These are phyloP conservation scores for Rutilus rutilus DNA, from an alignment of 2,113 vertebrate species.

Conservation along the genomic window DNA sequence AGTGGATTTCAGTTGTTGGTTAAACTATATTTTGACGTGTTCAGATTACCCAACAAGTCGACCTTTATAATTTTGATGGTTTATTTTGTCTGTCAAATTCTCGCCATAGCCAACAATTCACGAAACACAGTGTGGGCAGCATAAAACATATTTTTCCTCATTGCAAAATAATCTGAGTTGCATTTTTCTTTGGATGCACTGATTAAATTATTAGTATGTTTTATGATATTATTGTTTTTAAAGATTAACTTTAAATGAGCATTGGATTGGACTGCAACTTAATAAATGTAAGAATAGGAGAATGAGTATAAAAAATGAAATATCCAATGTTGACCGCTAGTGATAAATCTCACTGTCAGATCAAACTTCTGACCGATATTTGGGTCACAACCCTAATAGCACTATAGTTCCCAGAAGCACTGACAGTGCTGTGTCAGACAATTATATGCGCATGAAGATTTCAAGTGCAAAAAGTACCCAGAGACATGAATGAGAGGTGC, in stretches of 20 bases:
- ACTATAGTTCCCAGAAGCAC: not conserved
- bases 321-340: not conserved
- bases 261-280: not conserved
- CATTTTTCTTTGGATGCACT: not conserved
- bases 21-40: not conserved
- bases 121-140: not conserved
- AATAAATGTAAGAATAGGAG: not conserved
- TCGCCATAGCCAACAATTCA: not conserved
- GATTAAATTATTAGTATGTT: not conserved
- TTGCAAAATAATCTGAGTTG: not conserved
- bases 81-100: not conserved
- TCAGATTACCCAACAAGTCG: too few relatives aligned
- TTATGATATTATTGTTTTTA: not conserved
- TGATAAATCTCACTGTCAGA: not conserved
- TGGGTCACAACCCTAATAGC: not conserved
- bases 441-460: not conserved
- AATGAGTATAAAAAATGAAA: not conserved
- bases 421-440: not conserved
- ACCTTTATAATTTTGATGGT: too few relatives aligned
- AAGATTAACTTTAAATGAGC: not conserved
- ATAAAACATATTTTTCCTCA: not conserved
- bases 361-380: not conserved
- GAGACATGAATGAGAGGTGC: not conserved
- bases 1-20: not conserved
- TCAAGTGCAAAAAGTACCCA: constrained; percentile 3